Evolutionary conservation across 2,888 invertebrate genomes (phyloP).

Genomic region (Pterobdella sp.): DNA sequence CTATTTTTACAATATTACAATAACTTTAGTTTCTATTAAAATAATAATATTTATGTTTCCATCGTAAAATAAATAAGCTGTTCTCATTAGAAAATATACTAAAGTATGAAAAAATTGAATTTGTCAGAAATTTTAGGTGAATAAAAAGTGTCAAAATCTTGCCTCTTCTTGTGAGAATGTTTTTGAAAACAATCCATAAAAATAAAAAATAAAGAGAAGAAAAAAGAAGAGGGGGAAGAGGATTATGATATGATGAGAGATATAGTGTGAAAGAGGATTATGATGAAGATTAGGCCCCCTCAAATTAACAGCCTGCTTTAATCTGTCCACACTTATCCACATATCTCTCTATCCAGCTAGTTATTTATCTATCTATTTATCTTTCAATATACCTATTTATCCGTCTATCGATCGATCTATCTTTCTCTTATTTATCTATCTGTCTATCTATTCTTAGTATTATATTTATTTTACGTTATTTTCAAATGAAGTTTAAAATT

Average conservation of each 20-base stretch:
- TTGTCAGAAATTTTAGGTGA: not conserved
- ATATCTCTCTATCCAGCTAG: not conserved
- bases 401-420: not conserved
- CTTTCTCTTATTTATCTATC: not conserved
- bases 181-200: too few relatives aligned
- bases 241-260: not conserved
- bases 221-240: not conserved
- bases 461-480: too few relatives aligned
- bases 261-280: not conserved
- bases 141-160: too few relatives aligned
- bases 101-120: too few relatives aligned
- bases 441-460: slow-evolving; percentile 2
- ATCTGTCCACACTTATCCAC: not conserved
- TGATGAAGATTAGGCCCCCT: not conserved
- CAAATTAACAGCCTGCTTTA: slow-evolving; percentile 1
- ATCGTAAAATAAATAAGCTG: too few relatives aligned
- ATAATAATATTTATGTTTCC: too few relatives aligned
- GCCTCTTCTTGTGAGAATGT: too few relatives aligned
- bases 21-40: too few relatives aligned
- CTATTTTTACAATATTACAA: too few relatives aligned
- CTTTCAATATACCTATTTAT: not conserved
- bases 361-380: not conserved
- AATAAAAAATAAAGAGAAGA: too few relatives aligned
- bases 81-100: too few relatives aligned
- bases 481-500: too few relatives aligned